Evolutionary conservation across 2,113 vertebrate species (phyloP), one percentile per base, ranked within the genome.

Genomic region (Larimichthys crocea): DNA sequence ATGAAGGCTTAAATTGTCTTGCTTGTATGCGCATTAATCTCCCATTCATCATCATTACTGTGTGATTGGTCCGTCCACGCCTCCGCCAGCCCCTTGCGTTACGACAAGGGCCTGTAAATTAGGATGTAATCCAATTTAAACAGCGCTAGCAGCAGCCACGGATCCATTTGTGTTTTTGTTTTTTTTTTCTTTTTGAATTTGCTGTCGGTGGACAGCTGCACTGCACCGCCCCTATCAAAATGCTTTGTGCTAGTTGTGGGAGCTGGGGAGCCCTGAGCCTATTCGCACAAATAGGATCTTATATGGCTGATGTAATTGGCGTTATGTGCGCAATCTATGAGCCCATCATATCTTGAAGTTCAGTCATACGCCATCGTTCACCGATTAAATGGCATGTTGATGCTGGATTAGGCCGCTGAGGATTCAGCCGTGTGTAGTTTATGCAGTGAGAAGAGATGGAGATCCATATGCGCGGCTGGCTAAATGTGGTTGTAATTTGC

Each of bases 1-100:
- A 98, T 97, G 97, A 99, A 97, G 95, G 96, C 95, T 96, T 97
- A 97, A 98, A 99, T 97, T 99, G 98, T 97, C 96, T 97, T 95
- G 96, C 97, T 97, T 98, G 97, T 97, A 96, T 96, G 96, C 96
- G 97, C 97, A 98, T 99, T 99, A 99, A 99, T 99, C 97, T 97
- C 96, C 94, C 97, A 98, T 99, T 99, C 96, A 98, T 99, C 98
- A 99, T 99, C 97, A 97, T 99, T 99, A 99, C 92, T 91, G 92
- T 94, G 96, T 96, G 97, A 97, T 97, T 96, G 97, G 95, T 96
- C 96, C 95, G 96, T 97, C 95, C 96, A 97, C 95, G 95, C 96
- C 96, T 96, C 94, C 96, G 94, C 94, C 96, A 96, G 95, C 95
- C 95, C 95, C 94, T 76, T 69, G 76, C 84, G 79, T 82, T 87